Evolutionary conservation across 92 coral and sea anemone species (phyloP), one percentile per base, ranked within the genome.

Genomic region (Palythoa grandiflora): DNA sequence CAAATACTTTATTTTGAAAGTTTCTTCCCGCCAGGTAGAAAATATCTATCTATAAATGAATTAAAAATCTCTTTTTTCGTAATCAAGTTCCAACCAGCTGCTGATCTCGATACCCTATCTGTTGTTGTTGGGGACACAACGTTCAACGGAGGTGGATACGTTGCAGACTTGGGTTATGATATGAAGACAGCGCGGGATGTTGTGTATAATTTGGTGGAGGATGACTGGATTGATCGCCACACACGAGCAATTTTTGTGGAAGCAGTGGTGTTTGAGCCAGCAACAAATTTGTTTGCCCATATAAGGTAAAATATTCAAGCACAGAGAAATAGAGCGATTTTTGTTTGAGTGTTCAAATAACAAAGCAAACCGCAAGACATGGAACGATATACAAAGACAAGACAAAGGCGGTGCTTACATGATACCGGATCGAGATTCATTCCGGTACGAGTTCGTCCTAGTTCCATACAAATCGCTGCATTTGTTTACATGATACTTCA

Each of bases 151-250:
- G 95, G 95, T 1, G 95, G 98, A 2, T 88, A 90, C 57, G 93
- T 94, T 15, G 93, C 90, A 3, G 98, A 94, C 38, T 52, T 94
- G 54, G 98, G 98, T 7, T 94, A 94, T 61, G 95, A 94, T 68
- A 72, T 73, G 16, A 39, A 38, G 17, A 94, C 95, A 5, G 98
- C 98, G 4, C 79, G 51, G 47, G 83, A 93, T 11, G 95, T 94
- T 16, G 38, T 94, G 10, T 37, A 87, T 3, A 91, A 89, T 53
- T 93, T 94, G 1, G 76, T 84, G 55, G 93, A 79, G 44, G 94
- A 94, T 73, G 78, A 75, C 36, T 94, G 98, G 98, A 93, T 94
- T 16, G 75, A 79, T 38, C 84, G 97, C 28, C 85, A 84, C 36
- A 94, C 97, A 15, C 65, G 94, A 63, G 87, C 78, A 6, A 76